Evolutionary conservation across 2,113 vertebrate genomes (phyloP).

Genomic region (Nycticryphes semicollaris): DNA sequence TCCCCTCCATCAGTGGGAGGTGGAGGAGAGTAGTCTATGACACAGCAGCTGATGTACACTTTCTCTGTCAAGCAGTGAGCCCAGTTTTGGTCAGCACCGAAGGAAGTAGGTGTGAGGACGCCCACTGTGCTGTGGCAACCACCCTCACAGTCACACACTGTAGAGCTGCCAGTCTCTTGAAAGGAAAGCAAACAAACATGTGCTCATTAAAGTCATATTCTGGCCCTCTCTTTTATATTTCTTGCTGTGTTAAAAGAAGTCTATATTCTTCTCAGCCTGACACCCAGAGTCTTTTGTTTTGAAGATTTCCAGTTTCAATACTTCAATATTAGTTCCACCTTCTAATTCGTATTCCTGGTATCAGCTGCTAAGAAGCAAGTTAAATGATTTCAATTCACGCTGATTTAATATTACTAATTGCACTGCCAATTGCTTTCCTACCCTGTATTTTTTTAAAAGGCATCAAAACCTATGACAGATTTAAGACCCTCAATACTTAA

Average conservation of each 20-base stretch:
- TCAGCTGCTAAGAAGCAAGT: conserved; percentile 68
- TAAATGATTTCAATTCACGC: conserved; percentile 70
- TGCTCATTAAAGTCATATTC: conserved; percentile 34
- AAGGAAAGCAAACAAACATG: conserved; percentile 1
- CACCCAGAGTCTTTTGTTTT: conserved; percentile 53
- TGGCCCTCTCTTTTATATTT: conserved; percentile 34
- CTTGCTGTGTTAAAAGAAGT: conserved; percentile 35
- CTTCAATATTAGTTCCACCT: conserved; percentile 60
- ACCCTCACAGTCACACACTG: background rate
- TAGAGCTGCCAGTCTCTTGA: conserved; percentile 34
- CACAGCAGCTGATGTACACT: background rate
- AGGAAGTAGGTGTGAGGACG: background rate
- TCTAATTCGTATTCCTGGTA: conserved; percentile 64
- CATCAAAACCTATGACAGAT: conserved; percentile 56
- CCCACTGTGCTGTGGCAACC: background rate
- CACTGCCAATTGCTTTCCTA: conserved; percentile 57
- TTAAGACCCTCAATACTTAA: conserved; percentile 45
- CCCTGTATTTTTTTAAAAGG: conserved; percentile 61
- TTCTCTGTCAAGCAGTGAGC: background rate
- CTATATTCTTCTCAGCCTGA: conserved; percentile 42
- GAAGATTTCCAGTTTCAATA: conserved; percentile 46
- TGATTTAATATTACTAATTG: conserved; percentile 65
- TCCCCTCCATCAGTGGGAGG: background rate
- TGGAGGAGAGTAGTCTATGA: background rate
- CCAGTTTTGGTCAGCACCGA: background rate